These are phyloP conservation scores for Regulus satrapa DNA, from an alignment of 2,113 vertebrate species.

Conservation along the genomic window DNA sequence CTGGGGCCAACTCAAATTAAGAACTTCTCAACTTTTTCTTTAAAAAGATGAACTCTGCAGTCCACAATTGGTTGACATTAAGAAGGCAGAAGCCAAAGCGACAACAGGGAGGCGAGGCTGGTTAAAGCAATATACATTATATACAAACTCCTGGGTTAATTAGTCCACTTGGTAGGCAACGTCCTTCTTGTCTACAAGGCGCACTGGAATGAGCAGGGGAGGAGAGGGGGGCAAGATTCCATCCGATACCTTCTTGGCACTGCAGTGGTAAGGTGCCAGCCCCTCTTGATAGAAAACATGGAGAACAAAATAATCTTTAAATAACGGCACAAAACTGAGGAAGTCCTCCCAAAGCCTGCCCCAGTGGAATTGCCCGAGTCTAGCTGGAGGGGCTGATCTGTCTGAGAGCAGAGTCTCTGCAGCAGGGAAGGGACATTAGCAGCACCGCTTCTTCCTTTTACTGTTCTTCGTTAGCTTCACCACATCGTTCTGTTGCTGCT, in stretches of 20 bases:
- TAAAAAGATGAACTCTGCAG: constrained; percentile 65
- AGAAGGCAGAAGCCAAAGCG: constrained; percentile 70
- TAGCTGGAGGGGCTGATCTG: constrained; percentile 68
- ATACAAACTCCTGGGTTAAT: constrained; percentile 75
- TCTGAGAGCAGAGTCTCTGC: constrained; percentile 74
- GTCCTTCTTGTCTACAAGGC: constrained; percentile 72
- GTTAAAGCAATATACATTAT: constrained; percentile 81
- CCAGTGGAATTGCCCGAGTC: constrained; percentile 62
- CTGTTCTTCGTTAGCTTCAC: constrained; percentile 97
- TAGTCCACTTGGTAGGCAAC: constrained; percentile 75
- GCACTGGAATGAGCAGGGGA: constrained; percentile 67
- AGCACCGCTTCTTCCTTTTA: constrained; percentile 98
- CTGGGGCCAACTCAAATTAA: not conserved
- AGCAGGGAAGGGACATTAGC: constrained; percentile 77
- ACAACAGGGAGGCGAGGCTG: constrained; percentile 66
- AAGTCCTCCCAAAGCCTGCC: constrained; percentile 73
- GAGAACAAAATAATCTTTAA: constrained; percentile 79
- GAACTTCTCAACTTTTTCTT: constrained; percentile 49
- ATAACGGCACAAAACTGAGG: constrained; percentile 78
- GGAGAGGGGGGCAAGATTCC: constrained; percentile 60
- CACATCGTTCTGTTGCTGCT: constrained; percentile 97
- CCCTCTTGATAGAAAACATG: constrained; percentile 76
- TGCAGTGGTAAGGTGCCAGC: constrained; percentile 70
- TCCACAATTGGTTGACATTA: constrained; percentile 74
- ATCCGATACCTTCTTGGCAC: constrained; percentile 78